phyloP scores from a whole-genome alignment of 2,113 vertebrate genomes.

The Perognathus longimembris region DNA sequence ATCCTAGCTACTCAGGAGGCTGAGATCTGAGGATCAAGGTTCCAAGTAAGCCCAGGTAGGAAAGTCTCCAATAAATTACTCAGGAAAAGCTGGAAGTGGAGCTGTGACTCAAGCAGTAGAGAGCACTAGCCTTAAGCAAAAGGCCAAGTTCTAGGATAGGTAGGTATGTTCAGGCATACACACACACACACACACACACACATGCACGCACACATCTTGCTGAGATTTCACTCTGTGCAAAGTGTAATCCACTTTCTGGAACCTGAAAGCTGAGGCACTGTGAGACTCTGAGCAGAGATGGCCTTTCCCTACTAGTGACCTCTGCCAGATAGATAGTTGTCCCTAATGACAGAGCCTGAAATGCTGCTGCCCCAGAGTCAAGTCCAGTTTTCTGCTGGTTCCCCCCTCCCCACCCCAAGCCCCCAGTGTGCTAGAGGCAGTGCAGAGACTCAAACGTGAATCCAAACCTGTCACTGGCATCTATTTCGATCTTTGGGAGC shows the following conservation, averaged over 20 bases:
- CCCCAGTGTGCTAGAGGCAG: not conserved
- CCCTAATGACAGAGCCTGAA: not conserved
- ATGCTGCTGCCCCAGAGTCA: not conserved
- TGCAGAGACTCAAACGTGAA: not conserved
- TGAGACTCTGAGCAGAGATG: not conserved
- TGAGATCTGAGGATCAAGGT: too few relatives aligned
- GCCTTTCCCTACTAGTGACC: not conserved
- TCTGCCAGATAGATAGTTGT: too few relatives aligned
- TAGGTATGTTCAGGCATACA: too few relatives aligned
- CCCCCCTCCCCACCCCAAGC: not conserved
- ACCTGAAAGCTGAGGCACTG: accelerated
- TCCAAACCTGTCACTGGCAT: not conserved
- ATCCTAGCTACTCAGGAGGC: too few relatives aligned
- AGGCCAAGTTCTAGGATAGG: too few relatives aligned
- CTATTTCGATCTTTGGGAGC: not conserved
- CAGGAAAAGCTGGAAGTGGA: too few relatives aligned
- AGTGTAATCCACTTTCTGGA: not conserved
- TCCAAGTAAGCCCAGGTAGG: too few relatives aligned
- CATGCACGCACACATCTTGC: too few relatives aligned
- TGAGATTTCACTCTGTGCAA: not conserved
- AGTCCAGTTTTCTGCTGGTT: not conserved
- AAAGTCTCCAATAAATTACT: too few relatives aligned
- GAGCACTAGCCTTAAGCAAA: too few relatives aligned
- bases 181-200: too few relatives aligned
- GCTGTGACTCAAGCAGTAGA: too few relatives aligned